Evolutionary conservation across 53 echinoderm and acorn worm species (phyloP), one percentile per base, ranked within the genome.

Genomic region (Holothuria leucospilota): DNA sequence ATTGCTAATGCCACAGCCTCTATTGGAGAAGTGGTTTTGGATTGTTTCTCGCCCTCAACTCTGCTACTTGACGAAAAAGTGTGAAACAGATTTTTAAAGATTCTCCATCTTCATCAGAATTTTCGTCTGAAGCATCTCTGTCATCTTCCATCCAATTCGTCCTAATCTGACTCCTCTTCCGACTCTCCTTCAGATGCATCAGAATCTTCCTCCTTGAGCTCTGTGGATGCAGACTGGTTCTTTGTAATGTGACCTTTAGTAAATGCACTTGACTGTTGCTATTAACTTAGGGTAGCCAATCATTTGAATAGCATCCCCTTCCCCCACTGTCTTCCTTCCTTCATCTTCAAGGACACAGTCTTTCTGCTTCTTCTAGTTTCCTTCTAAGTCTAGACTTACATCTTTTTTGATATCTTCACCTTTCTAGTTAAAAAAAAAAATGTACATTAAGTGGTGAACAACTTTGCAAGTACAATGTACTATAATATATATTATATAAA

Each of bases 341-440:
- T 58, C 61, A 18, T 85, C 78, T 7, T 91, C 92, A 64, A 84
- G 75, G 67, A 68, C 66, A 63, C 79, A 89, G n/a, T n/a, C 88
- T 29, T 21, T 78, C 68, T 26, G 96, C 96, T 63, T 92, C 94
- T 62, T 96, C 96, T 34, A 96, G 86, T 72, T 93, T n/a, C n/a
- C 93, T 24, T 85, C 87, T 26, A 96, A 89, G 81, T 93, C 93
- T 21, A 96, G 87, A 41, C 71, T 87, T 59, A 96, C 63, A 39
- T 88, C 90, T 20, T 89, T 82, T 96, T 96, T 4, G 69, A 72
- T 21, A 96, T 73, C 51, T 93, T 73, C 38, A 93, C 91, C 96
- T 96, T 81, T 9, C 1, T n/a, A 68, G 24, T 27, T 28, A 70
- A 26, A 39, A 29, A 59, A 70, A 41, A 16, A 41, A 16, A 0